These are phyloP conservation scores for Corythornis leucogaster DNA, from an alignment of 2,797 vertebrate species.

Conservation along the genomic window DNA sequence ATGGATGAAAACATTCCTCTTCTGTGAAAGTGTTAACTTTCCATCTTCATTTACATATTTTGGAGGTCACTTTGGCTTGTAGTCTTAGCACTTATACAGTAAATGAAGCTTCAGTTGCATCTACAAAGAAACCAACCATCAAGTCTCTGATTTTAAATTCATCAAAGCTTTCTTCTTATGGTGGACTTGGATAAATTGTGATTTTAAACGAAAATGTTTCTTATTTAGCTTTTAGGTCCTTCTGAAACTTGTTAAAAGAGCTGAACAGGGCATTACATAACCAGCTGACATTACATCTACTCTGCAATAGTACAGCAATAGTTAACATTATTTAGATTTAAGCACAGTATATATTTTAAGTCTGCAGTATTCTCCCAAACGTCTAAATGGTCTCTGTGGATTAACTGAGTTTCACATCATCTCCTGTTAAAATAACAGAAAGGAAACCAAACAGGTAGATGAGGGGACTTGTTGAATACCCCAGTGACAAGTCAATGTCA, in stretches of 20 bases:
- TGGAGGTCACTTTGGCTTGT: not conserved
- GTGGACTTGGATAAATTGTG: not conserved
- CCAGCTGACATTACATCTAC: not conserved
- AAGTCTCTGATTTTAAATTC: not conserved
- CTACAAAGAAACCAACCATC: not conserved
- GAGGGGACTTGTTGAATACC: not conserved
- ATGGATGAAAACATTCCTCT: not conserved
- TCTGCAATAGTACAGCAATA: not conserved
- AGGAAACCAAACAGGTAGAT: not conserved
- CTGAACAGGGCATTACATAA: accelerated
- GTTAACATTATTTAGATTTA: not conserved
- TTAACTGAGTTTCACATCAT: not conserved
- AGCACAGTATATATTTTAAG: not conserved
- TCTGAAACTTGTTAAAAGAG: not conserved
- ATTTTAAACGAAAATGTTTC: not conserved
- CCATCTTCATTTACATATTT: not conserved
- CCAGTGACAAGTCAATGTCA: not conserved
- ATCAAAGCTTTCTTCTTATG: not conserved
- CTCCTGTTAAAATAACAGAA: not conserved
- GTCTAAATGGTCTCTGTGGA: not conserved
- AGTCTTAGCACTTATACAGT: not conserved
- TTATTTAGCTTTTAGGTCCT: not conserved
- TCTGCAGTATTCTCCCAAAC: not conserved
- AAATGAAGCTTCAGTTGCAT: not conserved
- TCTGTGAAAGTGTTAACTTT: not conserved